A percentile compares a stretch with the other conserved stretches of the same genome.
Conservation (phyloP, 2,113 vertebrate species). For the Rhipidura dahli region DNA sequence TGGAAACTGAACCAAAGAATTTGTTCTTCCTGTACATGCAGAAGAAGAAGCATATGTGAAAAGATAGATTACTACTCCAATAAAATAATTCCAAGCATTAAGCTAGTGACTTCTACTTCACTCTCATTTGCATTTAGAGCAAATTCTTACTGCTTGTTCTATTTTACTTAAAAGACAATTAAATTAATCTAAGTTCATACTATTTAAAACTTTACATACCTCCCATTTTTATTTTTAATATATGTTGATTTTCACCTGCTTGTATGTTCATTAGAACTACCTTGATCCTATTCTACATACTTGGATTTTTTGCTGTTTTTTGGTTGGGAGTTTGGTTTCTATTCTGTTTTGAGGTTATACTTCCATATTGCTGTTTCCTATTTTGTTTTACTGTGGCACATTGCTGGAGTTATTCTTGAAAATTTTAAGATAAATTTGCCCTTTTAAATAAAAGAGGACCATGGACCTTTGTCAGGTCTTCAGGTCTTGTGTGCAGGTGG, state of each 20-base stretch:
- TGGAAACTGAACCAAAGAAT: background rate
- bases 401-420: background rate
- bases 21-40: background rate
- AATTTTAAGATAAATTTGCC: background rate
- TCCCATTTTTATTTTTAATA: background rate
- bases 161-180: background rate
- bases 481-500: background rate
- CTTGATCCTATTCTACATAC: background rate
- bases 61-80: background rate
- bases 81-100: background rate
- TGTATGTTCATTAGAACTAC: background rate
- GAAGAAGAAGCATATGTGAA: background rate
- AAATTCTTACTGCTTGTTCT: background rate
- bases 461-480: rapidly evolving
- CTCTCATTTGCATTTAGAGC: background rate
- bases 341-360: background rate
- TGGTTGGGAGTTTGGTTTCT: background rate
- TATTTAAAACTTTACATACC: background rate
- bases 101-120: background rate
- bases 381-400: background rate
- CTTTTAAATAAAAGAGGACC: background rate
- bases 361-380: background rate
- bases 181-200: background rate
- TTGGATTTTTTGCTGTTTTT: background rate
- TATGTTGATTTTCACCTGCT: background rate